Evolutionary conservation across 2,797 vertebrate genomes (phyloP).

Genomic region (Botia kubotai): DNA sequence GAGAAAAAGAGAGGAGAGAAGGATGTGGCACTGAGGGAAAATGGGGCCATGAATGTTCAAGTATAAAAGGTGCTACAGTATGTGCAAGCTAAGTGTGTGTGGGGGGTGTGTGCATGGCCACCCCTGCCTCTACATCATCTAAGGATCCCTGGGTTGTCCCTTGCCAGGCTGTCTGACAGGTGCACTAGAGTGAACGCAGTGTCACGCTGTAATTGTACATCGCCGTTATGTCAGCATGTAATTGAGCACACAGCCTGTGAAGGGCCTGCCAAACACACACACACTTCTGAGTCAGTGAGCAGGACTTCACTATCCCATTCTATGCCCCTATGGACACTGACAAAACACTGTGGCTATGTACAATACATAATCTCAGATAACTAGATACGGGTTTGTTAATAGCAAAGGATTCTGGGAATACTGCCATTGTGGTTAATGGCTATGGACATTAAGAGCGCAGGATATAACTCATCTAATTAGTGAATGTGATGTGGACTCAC

Average conservation of each 20-base stretch:
- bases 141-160: constrained; percentile 41
- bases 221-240: constrained; percentile 52
- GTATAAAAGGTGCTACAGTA: constrained; percentile 38
- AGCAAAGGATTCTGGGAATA: constrained; percentile 47
- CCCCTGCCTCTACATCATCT: constrained; percentile 43
- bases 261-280: constrained; percentile 35
- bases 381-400: constrained; percentile 25
- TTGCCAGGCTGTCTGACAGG: constrained; percentile 48
- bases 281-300: constrained; percentile 24
- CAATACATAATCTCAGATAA: constrained; percentile 22
- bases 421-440: constrained; percentile 37
- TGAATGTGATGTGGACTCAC: constrained; percentile 29
- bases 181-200: constrained; percentile 47
- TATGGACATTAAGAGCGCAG: constrained; percentile 30
- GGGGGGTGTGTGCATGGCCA: neutral
- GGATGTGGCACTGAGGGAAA: constrained; percentile 15
- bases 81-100: constrained; percentile 23
- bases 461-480: constrained; percentile 43
- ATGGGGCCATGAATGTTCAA: constrained; percentile 37
- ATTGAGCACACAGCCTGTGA: constrained; percentile 48
- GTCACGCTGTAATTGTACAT: constrained; percentile 57
- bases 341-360: constrained; percentile 29
- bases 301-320: constrained; percentile 27
- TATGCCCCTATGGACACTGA: constrained; percentile 25
- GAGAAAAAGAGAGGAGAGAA: neutral